A percentile compares a stretch with the other conserved stretches of the same genome.
phyloP scores from a whole-genome alignment of 2,113 vertebrate species.

The Emydocephalus ijimae region DNA sequence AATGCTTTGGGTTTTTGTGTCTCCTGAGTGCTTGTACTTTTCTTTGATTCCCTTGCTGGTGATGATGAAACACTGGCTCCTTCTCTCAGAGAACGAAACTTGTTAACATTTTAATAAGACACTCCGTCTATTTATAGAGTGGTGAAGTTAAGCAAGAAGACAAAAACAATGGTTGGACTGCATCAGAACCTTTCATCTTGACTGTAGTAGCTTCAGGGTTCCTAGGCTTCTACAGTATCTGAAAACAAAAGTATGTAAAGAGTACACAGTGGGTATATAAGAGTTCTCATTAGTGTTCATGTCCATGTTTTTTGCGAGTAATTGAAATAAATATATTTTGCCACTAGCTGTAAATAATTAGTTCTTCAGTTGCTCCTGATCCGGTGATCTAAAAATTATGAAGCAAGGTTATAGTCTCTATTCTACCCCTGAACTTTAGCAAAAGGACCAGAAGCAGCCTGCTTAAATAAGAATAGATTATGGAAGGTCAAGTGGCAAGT shows the following conservation, averaged over 20 bases:
- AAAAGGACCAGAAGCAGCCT: neutral
- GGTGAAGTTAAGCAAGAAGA: constrained; percentile 8
- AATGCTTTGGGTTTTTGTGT: constrained; percentile 31
- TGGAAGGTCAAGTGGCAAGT: neutral
- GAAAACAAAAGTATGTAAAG: neutral
- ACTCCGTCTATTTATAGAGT: constrained; percentile 27
- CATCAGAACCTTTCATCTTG: constrained; percentile 49
- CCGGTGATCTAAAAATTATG: neutral
- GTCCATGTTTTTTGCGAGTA: neutral
- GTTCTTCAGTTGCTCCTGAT: neutral
- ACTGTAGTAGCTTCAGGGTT: constrained; percentile 23
- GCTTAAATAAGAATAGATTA: neutral
- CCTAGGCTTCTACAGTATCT: neutral
- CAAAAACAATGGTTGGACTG: constrained; percentile 7
- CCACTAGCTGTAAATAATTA: neutral
- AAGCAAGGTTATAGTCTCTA: neutral
- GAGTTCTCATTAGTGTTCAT: neutral
- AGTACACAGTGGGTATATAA: neutral
- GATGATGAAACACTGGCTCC: constrained; percentile 58
- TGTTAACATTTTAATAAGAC: constrained; percentile 59
- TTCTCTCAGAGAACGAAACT: constrained; percentile 48
- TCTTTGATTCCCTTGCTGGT: constrained; percentile 46
- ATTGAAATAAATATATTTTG: neutral
- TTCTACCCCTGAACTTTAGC: neutral
- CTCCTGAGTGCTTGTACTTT: constrained; percentile 40